Evolutionary conservation across 2,113 vertebrate genomes (phyloP), one percentile per base, ranked within the genome.

Genomic region (Phoenicopterus ruber): DNA sequence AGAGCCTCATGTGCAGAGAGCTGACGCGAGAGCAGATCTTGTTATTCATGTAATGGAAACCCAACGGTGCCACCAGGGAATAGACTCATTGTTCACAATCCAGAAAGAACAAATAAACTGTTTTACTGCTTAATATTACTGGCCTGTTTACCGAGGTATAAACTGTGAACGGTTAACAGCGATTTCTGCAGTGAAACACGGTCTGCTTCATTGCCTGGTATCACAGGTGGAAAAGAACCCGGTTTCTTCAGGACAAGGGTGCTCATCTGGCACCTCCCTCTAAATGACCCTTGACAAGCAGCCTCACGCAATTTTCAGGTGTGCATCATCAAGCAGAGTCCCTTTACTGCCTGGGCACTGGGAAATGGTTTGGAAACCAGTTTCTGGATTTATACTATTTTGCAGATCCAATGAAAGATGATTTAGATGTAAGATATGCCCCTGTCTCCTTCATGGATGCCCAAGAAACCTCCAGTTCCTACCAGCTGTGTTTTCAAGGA

Each of bases 81-180:
- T 59, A 74, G 84, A 28, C 31, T 94, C 57, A 29, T 28, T 91
- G 72, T 24, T 89, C 57, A 20, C 57, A 77, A 31, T 74, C 34
- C 91, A 95, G 90, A 83, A 79, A 92, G 86, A 82, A 82, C 94
- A 95, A 93, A 91, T 79, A 87, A 96, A 95, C 47, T 84, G 47
- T 31, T 93, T 84, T 55, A 44, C 61, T 85, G 94, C 44, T 94
- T 55, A 36, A 82, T 78, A 61, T 85, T 76, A 82, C 61, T 94
- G 91, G 40, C 52, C 81, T 90, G 54, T 76, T 93, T 72, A 71
- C 26, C 4, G 10, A 50, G 44, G 61, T 57, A 40, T 19, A 69
- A 84, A 76, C 18, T 52, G 49, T 13, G 84, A 80, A 46, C 55
- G 66, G 84, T 69, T 76, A 87, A 29, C 89, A 85, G 87, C 24